Percentiles rank a stretch among this genome's conserved stretches.
Conservation (phyloP, 2,113 vertebrate species). For the Panthera tigris region DNA sequence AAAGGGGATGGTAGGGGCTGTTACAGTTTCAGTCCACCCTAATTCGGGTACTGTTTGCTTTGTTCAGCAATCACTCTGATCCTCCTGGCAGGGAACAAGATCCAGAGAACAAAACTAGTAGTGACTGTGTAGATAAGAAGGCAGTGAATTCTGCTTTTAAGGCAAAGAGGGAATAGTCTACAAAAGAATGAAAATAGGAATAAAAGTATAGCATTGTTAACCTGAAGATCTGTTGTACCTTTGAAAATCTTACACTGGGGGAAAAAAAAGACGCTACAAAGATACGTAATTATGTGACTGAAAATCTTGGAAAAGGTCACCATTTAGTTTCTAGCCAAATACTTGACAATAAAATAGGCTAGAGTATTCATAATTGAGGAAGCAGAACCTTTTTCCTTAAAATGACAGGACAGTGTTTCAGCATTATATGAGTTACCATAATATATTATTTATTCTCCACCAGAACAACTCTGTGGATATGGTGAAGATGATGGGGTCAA, state of each 20-base stretch:
- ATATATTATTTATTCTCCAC: constrained; percentile 87
- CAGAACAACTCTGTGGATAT: constrained; percentile 88
- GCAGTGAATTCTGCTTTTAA: constrained; percentile 87
- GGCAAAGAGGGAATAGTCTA: constrained; percentile 84
- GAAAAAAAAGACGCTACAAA: constrained; percentile 81
- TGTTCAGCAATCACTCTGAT: constrained; percentile 88
- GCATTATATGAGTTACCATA: constrained; percentile 79
- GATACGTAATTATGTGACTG: constrained; percentile 83
- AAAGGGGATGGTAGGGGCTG: not conserved
- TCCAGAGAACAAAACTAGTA: constrained; percentile 87
- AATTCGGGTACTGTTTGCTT: constrained; percentile 88
- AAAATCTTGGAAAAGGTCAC: constrained; percentile 82
- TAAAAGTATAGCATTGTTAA: constrained; percentile 86
- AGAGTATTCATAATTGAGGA: constrained; percentile 87
- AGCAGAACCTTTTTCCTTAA: constrained; percentile 80
- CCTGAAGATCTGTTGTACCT: constrained; percentile 85
- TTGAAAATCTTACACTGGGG: constrained; percentile 84
- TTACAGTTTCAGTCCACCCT: constrained; percentile 81
- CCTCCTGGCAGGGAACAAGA: constrained; percentile 87
- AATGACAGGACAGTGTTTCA: constrained; percentile 81
- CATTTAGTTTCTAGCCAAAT: constrained; percentile 80
- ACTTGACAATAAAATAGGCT: constrained; percentile 84
- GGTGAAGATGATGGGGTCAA: constrained; percentile 85
- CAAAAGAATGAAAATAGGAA: constrained; percentile 86
- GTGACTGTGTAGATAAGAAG: constrained; percentile 88